A percentile compares a stretch with the other conserved stretches of the same genome.
Conservation (phyloP, 2,888 invertebrate species). For the Scaptomyza cyrtandrae region DNA sequence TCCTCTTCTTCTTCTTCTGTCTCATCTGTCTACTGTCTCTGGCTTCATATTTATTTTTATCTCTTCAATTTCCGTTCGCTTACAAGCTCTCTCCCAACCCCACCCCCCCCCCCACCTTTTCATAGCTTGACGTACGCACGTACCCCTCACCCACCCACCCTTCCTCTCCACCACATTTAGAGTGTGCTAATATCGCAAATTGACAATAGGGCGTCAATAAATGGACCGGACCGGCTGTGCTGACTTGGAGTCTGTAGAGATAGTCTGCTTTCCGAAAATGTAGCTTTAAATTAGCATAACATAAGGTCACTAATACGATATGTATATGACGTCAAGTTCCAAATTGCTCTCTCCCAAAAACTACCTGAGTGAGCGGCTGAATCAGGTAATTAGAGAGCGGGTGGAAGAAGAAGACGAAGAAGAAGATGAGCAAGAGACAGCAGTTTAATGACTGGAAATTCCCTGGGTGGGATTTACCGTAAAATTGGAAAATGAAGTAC, state of each 20-base stretch:
- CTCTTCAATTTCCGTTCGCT: slow-evolving; percentile 74
- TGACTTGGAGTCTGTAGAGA: not conserved
- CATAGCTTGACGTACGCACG: too few species aligned
- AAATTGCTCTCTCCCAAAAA: slow-evolving; percentile 15
- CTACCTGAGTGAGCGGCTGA: slow-evolving; percentile 22
- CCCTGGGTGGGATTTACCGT: slow-evolving; percentile 18
- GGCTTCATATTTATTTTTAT: slow-evolving; percentile 75
- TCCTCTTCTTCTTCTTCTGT: slow-evolving; percentile 1
- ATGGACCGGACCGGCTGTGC: slow-evolving; percentile 53
- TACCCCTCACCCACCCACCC: slow-evolving; percentile 29
- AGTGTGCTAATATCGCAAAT: slow-evolving; percentile 73
- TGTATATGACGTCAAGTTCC: slow-evolving; percentile 54
- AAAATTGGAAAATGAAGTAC: slow-evolving; percentile 9
- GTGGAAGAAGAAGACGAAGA: not conserved
- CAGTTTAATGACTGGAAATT: slow-evolving; percentile 51
- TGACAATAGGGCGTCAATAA: slow-evolving; percentile 71
- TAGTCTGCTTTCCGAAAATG: slow-evolving; percentile 34
- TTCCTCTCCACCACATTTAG: slow-evolving; percentile 35
- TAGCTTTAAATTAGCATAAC: slow-evolving; percentile 72
- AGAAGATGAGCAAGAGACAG: too few species aligned
- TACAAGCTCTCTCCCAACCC: slow-evolving; percentile 46
- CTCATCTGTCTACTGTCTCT: slow-evolving; percentile 36
- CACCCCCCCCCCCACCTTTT: too few species aligned
- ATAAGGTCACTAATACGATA: slow-evolving; percentile 49
- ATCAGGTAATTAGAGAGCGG: slow-evolving; percentile 42